A percentile compares a stretch with the other conserved stretches of the same genome.
Conservation (phyloP, 2,113 vertebrate genomes). For the Puffinus mauretanicus region DNA sequence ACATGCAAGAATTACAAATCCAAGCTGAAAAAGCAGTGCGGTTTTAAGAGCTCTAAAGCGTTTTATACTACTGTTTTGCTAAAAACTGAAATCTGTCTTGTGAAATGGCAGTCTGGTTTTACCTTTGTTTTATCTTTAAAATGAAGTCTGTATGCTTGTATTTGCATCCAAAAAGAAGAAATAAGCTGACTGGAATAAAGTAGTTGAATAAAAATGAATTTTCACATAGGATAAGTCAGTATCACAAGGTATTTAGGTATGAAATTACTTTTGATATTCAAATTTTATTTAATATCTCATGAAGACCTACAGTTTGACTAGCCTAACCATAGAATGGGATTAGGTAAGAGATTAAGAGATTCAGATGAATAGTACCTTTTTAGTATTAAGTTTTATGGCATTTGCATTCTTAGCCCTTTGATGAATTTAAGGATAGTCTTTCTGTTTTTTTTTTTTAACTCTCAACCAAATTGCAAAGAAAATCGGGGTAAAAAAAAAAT, state of each 20-base stretch:
- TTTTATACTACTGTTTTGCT: background rate
- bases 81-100: background rate
- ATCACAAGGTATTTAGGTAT: background rate
- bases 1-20: background rate
- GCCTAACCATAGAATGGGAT: background rate
- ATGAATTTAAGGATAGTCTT: background rate
- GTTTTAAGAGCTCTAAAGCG: background rate
- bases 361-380: background rate
- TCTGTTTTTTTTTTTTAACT: background rate
- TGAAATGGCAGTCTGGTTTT: background rate
- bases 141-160: background rate
- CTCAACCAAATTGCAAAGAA: background rate
- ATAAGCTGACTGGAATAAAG: background rate
- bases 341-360: background rate
- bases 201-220: background rate
- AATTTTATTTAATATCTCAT: background rate
- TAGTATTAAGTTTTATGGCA: background rate
- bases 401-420: background rate
- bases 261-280: background rate
- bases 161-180: background rate
- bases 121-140: background rate
- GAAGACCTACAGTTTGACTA: background rate
- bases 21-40: background rate
- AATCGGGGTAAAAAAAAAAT: background rate
- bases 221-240: background rate